Conservation (phyloP, 37 sponge, comb jelly and placozoan species). For the Cliona cf. orientalis region DNA sequence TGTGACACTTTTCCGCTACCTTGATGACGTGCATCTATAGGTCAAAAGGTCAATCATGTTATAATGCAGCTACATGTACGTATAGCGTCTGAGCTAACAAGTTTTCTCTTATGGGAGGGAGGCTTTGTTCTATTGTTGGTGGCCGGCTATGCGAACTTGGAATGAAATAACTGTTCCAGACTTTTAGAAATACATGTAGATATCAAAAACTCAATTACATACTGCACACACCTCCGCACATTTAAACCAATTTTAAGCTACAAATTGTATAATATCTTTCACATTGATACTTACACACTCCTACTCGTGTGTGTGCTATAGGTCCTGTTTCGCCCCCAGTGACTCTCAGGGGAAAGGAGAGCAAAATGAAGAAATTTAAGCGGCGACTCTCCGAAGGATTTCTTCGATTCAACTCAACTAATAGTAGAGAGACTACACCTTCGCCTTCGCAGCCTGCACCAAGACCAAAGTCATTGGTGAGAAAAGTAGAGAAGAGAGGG, state of each 20-base stretch:
- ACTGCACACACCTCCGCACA: conserved; percentile 17
- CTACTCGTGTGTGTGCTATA: too few species aligned
- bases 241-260: conserved; percentile 28
- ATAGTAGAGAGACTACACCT: conserved; percentile 6
- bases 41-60: too few species aligned
- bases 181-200: too few species aligned
- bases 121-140: too few species aligned
- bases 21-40: too few species aligned
- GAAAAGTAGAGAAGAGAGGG: too few species aligned
- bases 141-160: too few species aligned
- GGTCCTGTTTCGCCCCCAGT: background rate
- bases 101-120: too few species aligned
- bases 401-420: conserved; percentile 3
- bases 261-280: background rate
- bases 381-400: conserved; percentile 61
- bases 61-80: too few species aligned
- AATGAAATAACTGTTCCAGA: too few species aligned
- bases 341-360: conserved; percentile 20
- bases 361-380: conserved; percentile 59
- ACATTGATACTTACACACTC: conserved; percentile 40
- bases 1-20: too few species aligned
- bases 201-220: background rate
- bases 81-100: too few species aligned
- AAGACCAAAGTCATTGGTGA: conserved; percentile 51
- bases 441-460: background rate